Conservation (phyloP, 2,888 invertebrate genomes). For the Hermaeophaga mercurialis region DNA sequence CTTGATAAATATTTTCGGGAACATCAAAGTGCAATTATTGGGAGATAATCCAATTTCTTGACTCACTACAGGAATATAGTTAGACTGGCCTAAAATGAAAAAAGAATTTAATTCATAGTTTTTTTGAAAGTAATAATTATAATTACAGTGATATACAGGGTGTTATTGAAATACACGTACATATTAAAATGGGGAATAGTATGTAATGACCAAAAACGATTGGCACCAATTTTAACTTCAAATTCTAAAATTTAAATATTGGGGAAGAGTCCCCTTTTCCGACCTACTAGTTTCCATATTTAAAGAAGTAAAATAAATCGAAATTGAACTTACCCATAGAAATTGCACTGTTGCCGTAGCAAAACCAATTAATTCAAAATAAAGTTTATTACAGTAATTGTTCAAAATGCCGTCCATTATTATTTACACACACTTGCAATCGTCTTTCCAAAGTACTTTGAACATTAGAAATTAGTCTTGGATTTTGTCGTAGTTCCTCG, state of each 20-base stretch:
- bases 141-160: background rate
- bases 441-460: too few relatives aligned
- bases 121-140: too few relatives aligned
- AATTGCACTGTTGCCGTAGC: too few relatives aligned
- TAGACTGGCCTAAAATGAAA: conserved; percentile 3
- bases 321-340: too few relatives aligned
- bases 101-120: too few relatives aligned
- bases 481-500: background rate
- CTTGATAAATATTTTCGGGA: conserved; percentile 15
- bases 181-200: background rate
- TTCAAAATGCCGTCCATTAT: background rate
- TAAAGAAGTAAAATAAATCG: too few relatives aligned
- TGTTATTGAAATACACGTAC: conserved; percentile 1
- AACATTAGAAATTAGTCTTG: background rate
- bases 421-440: background rate
- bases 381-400: background rate
- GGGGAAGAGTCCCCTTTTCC: too few relatives aligned
- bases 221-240: too few relatives aligned
- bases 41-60: background rate
- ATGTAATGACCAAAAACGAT: too few relatives aligned
- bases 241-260: too few relatives aligned
- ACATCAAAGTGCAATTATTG: conserved; percentile 13
- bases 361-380: too few relatives aligned
- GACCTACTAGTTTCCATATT: too few relatives aligned
- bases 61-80: conserved; percentile 1